Evolutionary conservation across 1,140 invertebrate species (phyloP), one percentile per base, ranked within the genome.

Genomic region (Drosophila mauritiana): DNA sequence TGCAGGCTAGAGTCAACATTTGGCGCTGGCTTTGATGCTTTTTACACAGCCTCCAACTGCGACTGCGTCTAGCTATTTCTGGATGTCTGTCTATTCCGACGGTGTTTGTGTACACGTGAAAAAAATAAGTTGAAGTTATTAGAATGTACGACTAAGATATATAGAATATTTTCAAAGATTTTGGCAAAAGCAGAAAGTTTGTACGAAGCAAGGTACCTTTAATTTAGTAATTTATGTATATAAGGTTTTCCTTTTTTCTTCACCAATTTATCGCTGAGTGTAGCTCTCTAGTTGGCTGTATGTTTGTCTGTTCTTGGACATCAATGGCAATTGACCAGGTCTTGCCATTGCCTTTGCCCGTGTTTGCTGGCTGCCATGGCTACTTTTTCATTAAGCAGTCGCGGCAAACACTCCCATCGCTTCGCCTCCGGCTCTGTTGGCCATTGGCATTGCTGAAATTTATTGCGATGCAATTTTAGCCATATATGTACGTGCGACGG

Each of bases 21-120:
- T 81, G 82, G 82, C 78, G 78, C 81, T 85, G 78, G 79, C 79
- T 86, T 86, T 88, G 79, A 88, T 82, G 83, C 59, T 77, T 86
- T 74, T 78, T 59, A 57, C 53, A 57, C 43, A 63, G 54, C 54
- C 48, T 48, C 48, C 64, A 56, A 51, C 69, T 53, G 52, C 46
- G 39, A 57, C 58, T 53, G 7, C n/a, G 53, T 49, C 67, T 59
- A 17, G 69, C 65, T 31, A 57, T 72, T 51, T 57, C 53, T 69
- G 36, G 53, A 53, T 48, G 45, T 53, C 34, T 57, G 40, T 37
- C 46, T 25, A 20, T 39, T 39, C 11, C 55, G 51, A 25, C 55
- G 39, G 22, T 3, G 27, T 63, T 59, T 59, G 54, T 22, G 12
- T 12, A 3, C 59, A 63, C 37, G 15, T 17, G 25, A 1, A 4